Conservation (phyloP, 2,797 vertebrate species). For the Toxotes lorentzi region DNA sequence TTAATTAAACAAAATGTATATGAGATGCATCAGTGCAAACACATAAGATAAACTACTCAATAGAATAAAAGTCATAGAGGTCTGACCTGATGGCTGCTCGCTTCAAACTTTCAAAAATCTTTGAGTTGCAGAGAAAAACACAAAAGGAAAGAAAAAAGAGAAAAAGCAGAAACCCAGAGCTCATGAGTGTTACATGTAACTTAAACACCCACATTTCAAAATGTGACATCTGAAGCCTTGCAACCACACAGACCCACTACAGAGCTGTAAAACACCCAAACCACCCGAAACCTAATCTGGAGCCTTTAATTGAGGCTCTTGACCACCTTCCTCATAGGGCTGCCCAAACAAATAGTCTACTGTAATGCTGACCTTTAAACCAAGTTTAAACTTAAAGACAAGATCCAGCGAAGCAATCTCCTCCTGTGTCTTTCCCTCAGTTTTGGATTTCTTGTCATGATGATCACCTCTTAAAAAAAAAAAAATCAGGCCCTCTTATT, state of each 20-base stretch:
- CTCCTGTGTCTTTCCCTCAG: not conserved
- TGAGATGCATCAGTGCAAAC: not conserved
- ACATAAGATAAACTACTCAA: not conserved
- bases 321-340: conserved; percentile 32
- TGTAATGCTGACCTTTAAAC: conserved; percentile 36
- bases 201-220: not conserved
- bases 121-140: not conserved
- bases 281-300: conserved; percentile 47
- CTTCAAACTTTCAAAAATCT: not conserved
- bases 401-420: not conserved
- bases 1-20: not conserved
- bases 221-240: conserved; percentile 15
- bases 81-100: not conserved
- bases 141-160: not conserved
- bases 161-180: not conserved
- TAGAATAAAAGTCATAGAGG: not conserved
- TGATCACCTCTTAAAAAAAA: not conserved
- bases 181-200: not conserved
- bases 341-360: conserved; percentile 38
- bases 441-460: conserved; percentile 16
- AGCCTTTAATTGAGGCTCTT: conserved; percentile 35
- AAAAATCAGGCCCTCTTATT: not conserved
- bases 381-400: conserved; percentile 1
- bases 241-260: conserved; percentile 25
- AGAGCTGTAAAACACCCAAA: conserved; percentile 32